Percentiles rank a stretch among this genome's conserved stretches.
Conservation (phyloP, 2,113 vertebrate genomes). For the Penelope pileata region DNA sequence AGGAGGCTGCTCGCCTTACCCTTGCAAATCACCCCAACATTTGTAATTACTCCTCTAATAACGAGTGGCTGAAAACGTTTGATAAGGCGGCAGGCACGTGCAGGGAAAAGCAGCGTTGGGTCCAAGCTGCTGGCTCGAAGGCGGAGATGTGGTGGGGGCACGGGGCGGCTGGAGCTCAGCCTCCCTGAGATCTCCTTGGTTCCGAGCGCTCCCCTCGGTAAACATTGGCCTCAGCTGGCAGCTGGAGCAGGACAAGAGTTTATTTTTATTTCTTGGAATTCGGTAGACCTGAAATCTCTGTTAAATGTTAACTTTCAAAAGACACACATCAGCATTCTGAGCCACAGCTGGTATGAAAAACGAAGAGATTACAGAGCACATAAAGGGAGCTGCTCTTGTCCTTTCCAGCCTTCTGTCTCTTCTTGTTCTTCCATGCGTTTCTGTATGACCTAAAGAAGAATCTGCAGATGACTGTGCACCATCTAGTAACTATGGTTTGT, state of each 20-base stretch:
- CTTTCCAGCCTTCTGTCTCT: background rate
- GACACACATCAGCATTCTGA: constrained; percentile 70
- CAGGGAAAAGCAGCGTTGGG: background rate
- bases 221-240: constrained; percentile 71
- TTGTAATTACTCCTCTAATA: background rate
- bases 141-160: background rate
- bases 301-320: constrained; percentile 79
- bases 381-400: background rate
- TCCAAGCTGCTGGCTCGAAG: background rate
- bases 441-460: background rate
- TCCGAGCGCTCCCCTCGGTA: constrained; percentile 7
- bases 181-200: background rate
- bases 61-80: background rate
- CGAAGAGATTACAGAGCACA: background rate
- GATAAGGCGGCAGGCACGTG: background rate
- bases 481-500: background rate
- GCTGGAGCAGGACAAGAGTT: constrained; percentile 63
- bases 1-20: background rate
- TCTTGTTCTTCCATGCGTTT: background rate
- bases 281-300: constrained; percentile 74
- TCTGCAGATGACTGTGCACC: background rate
- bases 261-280: constrained; percentile 79
- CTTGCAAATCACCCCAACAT: background rate
- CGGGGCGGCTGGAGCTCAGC: background rate
- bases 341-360: background rate